Base-by-base conservation (phyloP, 1,140 invertebrate species). In the Lamellibrachia luymesi region DNA sequence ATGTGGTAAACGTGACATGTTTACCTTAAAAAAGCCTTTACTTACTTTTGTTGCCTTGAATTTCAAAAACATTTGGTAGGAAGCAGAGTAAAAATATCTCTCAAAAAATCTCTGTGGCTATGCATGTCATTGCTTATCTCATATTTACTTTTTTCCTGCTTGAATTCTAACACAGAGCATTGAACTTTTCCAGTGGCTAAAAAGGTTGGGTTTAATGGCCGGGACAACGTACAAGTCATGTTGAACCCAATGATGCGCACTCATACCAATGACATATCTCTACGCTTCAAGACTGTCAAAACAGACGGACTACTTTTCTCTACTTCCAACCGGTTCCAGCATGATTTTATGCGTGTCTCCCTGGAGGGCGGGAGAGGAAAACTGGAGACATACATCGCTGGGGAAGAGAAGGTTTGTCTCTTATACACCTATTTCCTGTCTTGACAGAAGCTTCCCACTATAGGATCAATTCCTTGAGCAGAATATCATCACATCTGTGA, bases 181-280 rank as follows among this genome's bases (percentile, higher is more conserved):
- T 80, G 64, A 80, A 80, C 64, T 17, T n/a, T 91, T 94, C 4
- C 94, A 96, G 95, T 91, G 93, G 95, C 95, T 27, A 94, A 94
- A 51, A 94, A 95, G 90, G 95, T 93, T 5, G 92, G 94, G 4
- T 95, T 95, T 93, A 94, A 95, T 92, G 95, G 95, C 50, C 92
- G 92, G 10, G 92, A 93, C 2, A 91, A 51, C 22, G 94, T 93
- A 0, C 92, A 52, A 5, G 52, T 95, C 50, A 92, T 92, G 51
- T 94, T 94, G 64, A 13, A 90, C 2, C 92, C 93, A 10, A 93
- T 94, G 13, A 52, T 93, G 8, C 22, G 51, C 2, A 94, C 94
- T 25, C 95, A 96, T 90, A 94, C 94, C 1, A 94, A 96, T 92
- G 94, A 96, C 93, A 94, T 96, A 50, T 95, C 95, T 1, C 91